Evolutionary conservation across 2,888 invertebrate species (phyloP).

Genomic region (Drosophila longiperda): DNA sequence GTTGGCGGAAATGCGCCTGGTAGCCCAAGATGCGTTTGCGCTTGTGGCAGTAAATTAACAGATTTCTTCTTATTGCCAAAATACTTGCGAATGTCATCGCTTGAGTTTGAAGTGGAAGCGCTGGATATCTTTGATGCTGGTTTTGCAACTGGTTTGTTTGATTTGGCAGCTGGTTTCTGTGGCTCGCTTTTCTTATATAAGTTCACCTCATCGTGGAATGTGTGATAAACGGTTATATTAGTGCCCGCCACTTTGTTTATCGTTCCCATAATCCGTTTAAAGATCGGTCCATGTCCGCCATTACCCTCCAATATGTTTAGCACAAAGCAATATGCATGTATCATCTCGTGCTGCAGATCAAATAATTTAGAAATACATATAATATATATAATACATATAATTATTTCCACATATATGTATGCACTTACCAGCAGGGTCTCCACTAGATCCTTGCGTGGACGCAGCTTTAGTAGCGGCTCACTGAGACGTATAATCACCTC

Average conservation of each 20-base stretch:
- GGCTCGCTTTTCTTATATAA: constrained; percentile 94
- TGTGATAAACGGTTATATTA: constrained; percentile 96
- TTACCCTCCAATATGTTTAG: constrained; percentile 93
- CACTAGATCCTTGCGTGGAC: constrained; percentile 97
- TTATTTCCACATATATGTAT: neutral
- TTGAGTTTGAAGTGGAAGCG: neutral
- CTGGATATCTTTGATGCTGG: constrained; percentile 30
- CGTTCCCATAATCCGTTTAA: constrained; percentile 95
- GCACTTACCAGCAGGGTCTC: constrained; percentile 94
- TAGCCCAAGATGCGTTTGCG: constrained; percentile 31
- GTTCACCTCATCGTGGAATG: constrained; percentile 96
- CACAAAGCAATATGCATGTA: constrained; percentile 98
- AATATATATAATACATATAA: neutral
- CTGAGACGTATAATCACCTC: constrained; percentile 88
- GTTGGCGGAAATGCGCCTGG: constrained; percentile 66
- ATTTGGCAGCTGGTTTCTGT: constrained; percentile 61
- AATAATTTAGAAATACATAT: neutral
- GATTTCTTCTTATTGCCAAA: constrained; percentile 36
- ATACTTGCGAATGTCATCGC: constrained; percentile 62
- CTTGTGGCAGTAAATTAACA: constrained; percentile 19
- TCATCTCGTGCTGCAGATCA: constrained; percentile 96
- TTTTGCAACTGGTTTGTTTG: constrained; percentile 27
- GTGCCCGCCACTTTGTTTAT: constrained; percentile 95
- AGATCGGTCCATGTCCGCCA: constrained; percentile 98
- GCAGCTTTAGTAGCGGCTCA: constrained; percentile 94